Base-by-base conservation (phyloP, 2,113 vertebrate species). In the Strix aluco region DNA sequence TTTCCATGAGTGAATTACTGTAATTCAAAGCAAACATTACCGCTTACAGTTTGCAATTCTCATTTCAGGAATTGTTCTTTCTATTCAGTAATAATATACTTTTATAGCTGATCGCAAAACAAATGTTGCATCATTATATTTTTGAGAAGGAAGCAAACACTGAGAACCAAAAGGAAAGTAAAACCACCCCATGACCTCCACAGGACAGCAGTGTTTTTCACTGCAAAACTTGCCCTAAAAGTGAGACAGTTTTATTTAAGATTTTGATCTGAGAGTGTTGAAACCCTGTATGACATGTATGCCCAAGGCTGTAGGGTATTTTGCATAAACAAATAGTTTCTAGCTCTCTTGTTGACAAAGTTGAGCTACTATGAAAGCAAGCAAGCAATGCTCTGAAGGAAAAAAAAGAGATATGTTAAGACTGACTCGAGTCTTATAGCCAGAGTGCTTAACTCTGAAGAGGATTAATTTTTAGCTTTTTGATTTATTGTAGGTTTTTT, bases 11-110 rank as follows among this genome's bases (percentile, higher is more conserved):
- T 38, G 38, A 90, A 55, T 67, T 66, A 67, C 44, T 94, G 40
- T 47, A 67, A 78, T 71, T 84, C 54, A 91, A 91, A 90, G 13
- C 12, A 90, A 90, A 87, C 21, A 57, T 51, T 91, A 72, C 13
- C 3, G 2, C 32, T 89, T 73, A 38, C 3, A 62, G 30, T 66
- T 86, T 58, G 49, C 91, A 74, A 90, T 81, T 87, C 29, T 89
- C 7, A 29, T 81, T 92, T 62, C 30, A 13, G 1, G 51, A 73
- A 91, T 51, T 81, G 13, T 55, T 87, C 18, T 79, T 89, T 88
- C 26, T 59, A 40, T 63, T 94, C 30, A 65, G 7, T 59, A 72
- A 75, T 72, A 69, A 20, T 55, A 55, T 11, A 22, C 3, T 59
- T 90, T 25, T 82, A 62, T 42, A 80, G 22, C 18, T 69, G 44